Percentiles rank a stretch among this genome's conserved stretches.
phyloP scores from a whole-genome alignment of 92 coral and sea anemone species.

The Porites cylindrica region DNA sequence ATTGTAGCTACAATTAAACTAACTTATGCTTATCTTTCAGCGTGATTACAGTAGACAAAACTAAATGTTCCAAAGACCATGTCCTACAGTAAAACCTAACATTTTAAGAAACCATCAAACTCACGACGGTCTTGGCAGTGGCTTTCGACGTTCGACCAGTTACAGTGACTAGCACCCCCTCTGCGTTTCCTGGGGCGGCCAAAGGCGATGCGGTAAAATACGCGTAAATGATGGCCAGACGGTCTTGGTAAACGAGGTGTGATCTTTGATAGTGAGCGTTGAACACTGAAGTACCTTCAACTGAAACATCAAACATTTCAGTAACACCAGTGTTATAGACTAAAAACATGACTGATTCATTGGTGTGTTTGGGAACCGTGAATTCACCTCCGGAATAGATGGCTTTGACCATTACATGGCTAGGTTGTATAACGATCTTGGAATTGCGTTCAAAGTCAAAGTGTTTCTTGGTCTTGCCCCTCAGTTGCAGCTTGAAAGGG shows the following conservation, averaged over 20 bases:
- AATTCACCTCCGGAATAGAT: constrained; percentile 66
- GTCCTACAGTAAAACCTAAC: too few relatives aligned
- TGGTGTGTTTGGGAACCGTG: constrained; percentile 62
- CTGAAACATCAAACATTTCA: constrained; percentile 68
- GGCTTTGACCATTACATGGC: constrained; percentile 62
- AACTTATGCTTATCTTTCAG: too few relatives aligned
- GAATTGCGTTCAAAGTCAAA: constrained; percentile 69
- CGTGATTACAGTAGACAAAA: too few relatives aligned
- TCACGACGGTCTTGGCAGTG: constrained; percentile 38
- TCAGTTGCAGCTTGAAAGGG: constrained; percentile 69
- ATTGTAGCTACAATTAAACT: too few relatives aligned
- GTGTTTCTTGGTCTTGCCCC: constrained; percentile 73
- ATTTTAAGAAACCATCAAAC: constrained; percentile 57
- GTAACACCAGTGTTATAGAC: constrained; percentile 76
- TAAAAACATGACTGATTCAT: constrained; percentile 55
- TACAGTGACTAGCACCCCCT: constrained; percentile 51
- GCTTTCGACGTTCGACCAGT: constrained; percentile 57
- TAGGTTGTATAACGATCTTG: constrained; percentile 51
- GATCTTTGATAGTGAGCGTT: constrained; percentile 25
- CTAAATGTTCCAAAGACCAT: too few relatives aligned
- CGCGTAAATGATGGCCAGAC: constrained; percentile 49
- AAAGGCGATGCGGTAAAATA: constrained; percentile 56
- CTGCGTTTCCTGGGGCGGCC: constrained; percentile 55
- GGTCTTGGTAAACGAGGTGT: constrained; percentile 22
- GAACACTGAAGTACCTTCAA: constrained; percentile 62